Evolutionary conservation across 1,140 invertebrate species (phyloP).

Genomic region (Bombyx mori): DNA sequence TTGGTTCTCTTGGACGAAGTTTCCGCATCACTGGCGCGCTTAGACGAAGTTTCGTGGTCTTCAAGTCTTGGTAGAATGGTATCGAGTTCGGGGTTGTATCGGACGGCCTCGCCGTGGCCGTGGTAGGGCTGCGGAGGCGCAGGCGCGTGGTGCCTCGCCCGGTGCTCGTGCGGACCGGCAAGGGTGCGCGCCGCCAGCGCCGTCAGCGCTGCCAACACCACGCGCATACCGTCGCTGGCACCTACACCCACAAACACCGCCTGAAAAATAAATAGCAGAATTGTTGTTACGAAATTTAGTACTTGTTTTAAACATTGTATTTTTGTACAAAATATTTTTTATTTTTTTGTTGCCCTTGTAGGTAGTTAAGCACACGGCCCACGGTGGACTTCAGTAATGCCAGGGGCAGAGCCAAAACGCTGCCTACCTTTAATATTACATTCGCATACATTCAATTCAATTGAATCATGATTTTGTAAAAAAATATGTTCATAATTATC

Average conservation of each 20-base stretch:
- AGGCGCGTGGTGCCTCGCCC: constrained; percentile 54
- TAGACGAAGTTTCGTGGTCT: constrained; percentile 61
- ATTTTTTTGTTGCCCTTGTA: too few species aligned
- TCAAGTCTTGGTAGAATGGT: constrained; percentile 58
- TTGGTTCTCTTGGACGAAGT: constrained; percentile 52
- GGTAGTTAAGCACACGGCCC: too few species aligned
- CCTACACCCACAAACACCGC: constrained; percentile 51
- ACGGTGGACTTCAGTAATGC: too few species aligned
- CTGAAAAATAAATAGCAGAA: constrained; percentile 32
- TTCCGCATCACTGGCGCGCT: constrained; percentile 50
- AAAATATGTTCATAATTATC: too few species aligned
- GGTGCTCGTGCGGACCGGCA: constrained; percentile 57
- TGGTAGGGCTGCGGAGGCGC: constrained; percentile 58
- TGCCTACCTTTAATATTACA: too few species aligned
- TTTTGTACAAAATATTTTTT: too few species aligned
- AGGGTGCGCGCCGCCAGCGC: constrained; percentile 53
- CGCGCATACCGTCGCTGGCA: constrained; percentile 55
- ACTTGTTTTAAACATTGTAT: neutral
- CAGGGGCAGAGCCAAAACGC: too few species aligned
- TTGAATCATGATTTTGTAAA: too few species aligned
- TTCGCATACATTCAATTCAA: too few species aligned
- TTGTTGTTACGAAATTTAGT: constrained; percentile 23
- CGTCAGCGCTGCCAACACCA: constrained; percentile 51
- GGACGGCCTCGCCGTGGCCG: constrained; percentile 68
- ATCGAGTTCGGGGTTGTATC: constrained; percentile 67